Evolutionary conservation across 2,797 vertebrate genomes (phyloP), one percentile per base, ranked within the genome.

Genomic region (Paramormyrops hopkinsi): DNA sequence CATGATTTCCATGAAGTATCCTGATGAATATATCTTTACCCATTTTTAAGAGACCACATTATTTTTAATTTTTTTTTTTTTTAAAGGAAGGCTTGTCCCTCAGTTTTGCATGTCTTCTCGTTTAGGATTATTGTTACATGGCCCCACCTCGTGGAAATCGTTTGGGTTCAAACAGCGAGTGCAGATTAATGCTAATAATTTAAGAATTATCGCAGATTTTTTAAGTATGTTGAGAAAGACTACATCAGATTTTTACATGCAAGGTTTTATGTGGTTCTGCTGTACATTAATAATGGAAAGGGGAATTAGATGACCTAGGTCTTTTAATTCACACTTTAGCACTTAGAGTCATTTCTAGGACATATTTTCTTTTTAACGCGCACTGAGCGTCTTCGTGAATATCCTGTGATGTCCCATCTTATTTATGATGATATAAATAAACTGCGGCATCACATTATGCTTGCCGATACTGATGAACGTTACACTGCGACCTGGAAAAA

Each of bases 361-460:
- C 19, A 79, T 44, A 44, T 44, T 46, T 79, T 79, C 7, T 44
- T 44, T 44, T 79, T 19, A 4, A 79, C 37, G 19, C 2, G 3
- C 41, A 9, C n/a, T 9, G 73, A 79, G 37, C 2, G 6, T 44
- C 73, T 79, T 79, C 2, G 2, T 73, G 65, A 73, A 73, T 73
- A 37, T 73, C 65, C 65, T 73, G 29, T 73, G 65, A 73, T 33
- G 29, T 37, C 11, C 65, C 65, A 33, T 37, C 12, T 73, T 37
- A 79, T 79, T 41, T 79, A 79, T 79, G 17, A n/a, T 44, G 12
- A 84, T 25, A 85, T 25, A 85, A 85, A 85, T 85, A 85, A 85
- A 51, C 37, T 44, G 73, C 2, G 3, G 73, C 37, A 9, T 79
- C 73, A 79, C 7, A 44, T 79, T 44, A 79, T 46, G 73, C 37